Evolutionary conservation across 2,888 invertebrate genomes (phyloP).

Genomic region (Drosophila anomalata): DNA sequence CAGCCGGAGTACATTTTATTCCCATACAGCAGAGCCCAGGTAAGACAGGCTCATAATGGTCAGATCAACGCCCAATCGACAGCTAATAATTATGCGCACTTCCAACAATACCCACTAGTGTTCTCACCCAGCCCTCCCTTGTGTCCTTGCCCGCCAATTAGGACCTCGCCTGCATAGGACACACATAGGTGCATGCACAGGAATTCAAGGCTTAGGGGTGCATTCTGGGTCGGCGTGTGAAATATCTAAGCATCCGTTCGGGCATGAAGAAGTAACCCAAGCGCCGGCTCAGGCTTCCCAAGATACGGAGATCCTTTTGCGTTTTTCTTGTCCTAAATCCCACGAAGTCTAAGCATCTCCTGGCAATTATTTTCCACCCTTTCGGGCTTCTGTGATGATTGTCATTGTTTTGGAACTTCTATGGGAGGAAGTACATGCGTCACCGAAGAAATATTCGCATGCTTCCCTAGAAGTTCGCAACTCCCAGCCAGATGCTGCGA

Average conservation of each 20-base stretch:
- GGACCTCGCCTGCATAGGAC: conserved; percentile 44
- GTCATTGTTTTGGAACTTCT: conserved; percentile 33
- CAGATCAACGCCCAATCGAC: conserved; percentile 74
- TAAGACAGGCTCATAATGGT: conserved; percentile 54
- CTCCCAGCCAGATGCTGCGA: conserved; percentile 23
- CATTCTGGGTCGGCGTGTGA: conserved; percentile 61
- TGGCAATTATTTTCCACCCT: conserved; percentile 54
- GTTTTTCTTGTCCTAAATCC: conserved; percentile 46
- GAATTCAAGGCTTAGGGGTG: conserved; percentile 60
- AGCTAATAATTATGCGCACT: conserved; percentile 71
- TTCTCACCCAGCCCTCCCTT: conserved; percentile 9
- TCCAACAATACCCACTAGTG: conserved; percentile 29
- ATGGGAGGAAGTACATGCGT: conserved; percentile 28
- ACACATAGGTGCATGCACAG: conserved; percentile 38
- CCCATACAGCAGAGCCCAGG: conserved; percentile 21
- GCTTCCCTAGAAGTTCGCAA: conserved; percentile 26
- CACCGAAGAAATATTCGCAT: conserved; percentile 37
- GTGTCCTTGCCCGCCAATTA: conserved; percentile 30
- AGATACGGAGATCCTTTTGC: conserved; percentile 30
- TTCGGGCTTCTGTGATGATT: conserved; percentile 28
- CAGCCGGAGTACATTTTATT: conserved; percentile 15
- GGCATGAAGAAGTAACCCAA: conserved; percentile 30
- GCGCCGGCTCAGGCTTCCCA: conserved; percentile 17
- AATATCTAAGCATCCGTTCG: conserved; percentile 47
- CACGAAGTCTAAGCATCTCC: conserved; percentile 39